Percentiles rank a stretch among this genome's conserved stretches.
phyloP scores from a whole-genome alignment of 1,140 invertebrate genomes.

The Macrobrachium rosenbergii region DNA sequence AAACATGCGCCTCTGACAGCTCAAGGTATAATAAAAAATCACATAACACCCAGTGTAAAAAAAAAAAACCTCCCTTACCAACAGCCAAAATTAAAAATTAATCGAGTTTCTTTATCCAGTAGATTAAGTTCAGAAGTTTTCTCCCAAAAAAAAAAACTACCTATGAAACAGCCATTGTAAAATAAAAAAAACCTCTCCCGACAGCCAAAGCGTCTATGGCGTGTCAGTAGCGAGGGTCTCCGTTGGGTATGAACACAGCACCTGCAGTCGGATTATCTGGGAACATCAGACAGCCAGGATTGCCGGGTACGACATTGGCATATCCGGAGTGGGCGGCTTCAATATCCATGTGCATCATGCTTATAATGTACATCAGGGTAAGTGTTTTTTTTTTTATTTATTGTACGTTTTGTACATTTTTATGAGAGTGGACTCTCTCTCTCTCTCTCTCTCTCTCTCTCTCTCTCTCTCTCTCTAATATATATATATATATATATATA shows the following conservation, averaged over 20 bases:
- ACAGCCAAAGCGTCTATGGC: slow-evolving; percentile 90
- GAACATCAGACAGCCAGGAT: slow-evolving; percentile 94
- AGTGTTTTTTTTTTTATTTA: slow-evolving; percentile 5
- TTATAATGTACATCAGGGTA: slow-evolving; percentile 97
- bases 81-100: no score
- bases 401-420: background rate
- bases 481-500: slow-evolving; percentile 19
- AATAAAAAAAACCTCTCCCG: background rate
- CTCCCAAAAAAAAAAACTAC: no score
- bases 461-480: background rate
- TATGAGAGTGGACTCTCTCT: background rate
- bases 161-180: background rate
- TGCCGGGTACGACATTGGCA: slow-evolving; percentile 95
- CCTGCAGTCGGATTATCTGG: slow-evolving; percentile 92
- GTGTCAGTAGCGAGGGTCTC: slow-evolving; percentile 92
- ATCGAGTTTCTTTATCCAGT: no score
- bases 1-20: no score
- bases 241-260: slow-evolving; percentile 95
- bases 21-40: no score
- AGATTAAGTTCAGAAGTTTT: no score
- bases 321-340: slow-evolving; percentile 95
- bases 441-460: no score
- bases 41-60: no score
- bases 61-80: no score
- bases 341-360: slow-evolving; percentile 97